These are phyloP conservation scores for Agapostemon virescens DNA, from an alignment of 2,888 invertebrate species.

Conservation along the genomic window DNA sequence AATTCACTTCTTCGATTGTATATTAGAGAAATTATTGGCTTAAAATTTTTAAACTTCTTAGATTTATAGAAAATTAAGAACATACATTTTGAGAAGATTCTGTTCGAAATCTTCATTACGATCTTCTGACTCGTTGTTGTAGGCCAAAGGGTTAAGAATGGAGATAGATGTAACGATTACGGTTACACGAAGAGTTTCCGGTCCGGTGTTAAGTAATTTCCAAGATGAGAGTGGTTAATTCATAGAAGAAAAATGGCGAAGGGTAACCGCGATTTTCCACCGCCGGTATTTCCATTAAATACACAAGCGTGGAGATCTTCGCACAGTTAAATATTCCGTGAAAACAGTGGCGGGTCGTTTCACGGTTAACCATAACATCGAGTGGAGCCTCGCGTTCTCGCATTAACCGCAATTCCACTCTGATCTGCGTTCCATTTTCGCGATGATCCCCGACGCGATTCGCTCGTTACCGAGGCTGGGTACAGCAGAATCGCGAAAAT, in stretches of 20 bases:
- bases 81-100: no score
- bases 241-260: no score
- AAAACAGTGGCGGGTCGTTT: not conserved
- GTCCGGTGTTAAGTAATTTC: not conserved
- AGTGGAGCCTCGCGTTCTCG: not conserved
- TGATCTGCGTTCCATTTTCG: not conserved
- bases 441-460: conserved; percentile 1
- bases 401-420: not conserved
- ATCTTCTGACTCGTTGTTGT: no score
- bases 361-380: conserved; percentile 7
- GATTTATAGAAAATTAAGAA: no score
- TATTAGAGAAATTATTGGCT: no score
- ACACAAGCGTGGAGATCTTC: not conserved
- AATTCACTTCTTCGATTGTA: no score
- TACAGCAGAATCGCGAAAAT: not conserved
- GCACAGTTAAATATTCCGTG: conserved; percentile 4
- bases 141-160: no score
- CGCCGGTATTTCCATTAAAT: not conserved
- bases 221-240: no score
- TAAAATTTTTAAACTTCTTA: no score
- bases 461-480: not conserved
- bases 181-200: not conserved
- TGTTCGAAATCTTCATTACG: no score
- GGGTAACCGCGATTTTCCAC: not conserved
- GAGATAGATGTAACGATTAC: not conserved